A percentile compares a stretch with the other conserved stretches of the same genome.
Evolutionary conservation across 2,113 vertebrate species (phyloP).

Genomic region (Amia ocellicauda): DNA sequence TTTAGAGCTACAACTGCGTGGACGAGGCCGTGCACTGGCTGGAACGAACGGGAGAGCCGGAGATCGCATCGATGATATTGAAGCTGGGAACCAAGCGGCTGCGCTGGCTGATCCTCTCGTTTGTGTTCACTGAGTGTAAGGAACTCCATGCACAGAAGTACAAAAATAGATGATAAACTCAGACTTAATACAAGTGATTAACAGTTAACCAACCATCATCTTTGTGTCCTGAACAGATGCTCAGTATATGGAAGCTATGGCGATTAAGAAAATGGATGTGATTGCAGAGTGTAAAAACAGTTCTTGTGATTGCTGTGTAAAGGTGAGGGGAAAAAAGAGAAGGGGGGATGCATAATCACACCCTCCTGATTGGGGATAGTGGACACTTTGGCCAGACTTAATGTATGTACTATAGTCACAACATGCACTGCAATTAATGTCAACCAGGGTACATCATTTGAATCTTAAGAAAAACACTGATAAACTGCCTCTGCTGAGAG

Average conservation of each 20-base stretch:
- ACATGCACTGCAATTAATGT: too few relatives aligned
- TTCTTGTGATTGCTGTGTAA: constrained; percentile 34
- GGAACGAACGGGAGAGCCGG: constrained; percentile 46
- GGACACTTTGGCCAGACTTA: too few relatives aligned
- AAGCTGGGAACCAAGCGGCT: constrained; percentile 36
- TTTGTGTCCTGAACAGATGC: constrained; percentile 54
- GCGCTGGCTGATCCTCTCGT: constrained; percentile 48
- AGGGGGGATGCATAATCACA: too few relatives aligned
- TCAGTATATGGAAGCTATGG: constrained; percentile 60
- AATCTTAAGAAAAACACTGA: too few relatives aligned
- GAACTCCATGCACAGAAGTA: constrained; percentile 6
- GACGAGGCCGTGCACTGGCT: constrained; percentile 66
- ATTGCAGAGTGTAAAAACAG: constrained; percentile 47
- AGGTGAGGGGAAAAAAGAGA: constrained; percentile 71
- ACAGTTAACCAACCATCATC: too few relatives aligned
- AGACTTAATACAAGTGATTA: too few relatives aligned
- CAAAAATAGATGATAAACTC: too few relatives aligned
- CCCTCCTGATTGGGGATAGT: too few relatives aligned
- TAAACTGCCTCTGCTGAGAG: too few relatives aligned
- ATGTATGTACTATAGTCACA: too few relatives aligned
- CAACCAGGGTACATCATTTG: too few relatives aligned
- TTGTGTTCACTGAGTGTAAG: constrained; percentile 81
- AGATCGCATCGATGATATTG: constrained; percentile 46
- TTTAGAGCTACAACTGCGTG: constrained; percentile 26
- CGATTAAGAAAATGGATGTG: constrained; percentile 47